Conservation (phyloP, 2,888 invertebrate species). For the Diarsia mendica region DNA sequence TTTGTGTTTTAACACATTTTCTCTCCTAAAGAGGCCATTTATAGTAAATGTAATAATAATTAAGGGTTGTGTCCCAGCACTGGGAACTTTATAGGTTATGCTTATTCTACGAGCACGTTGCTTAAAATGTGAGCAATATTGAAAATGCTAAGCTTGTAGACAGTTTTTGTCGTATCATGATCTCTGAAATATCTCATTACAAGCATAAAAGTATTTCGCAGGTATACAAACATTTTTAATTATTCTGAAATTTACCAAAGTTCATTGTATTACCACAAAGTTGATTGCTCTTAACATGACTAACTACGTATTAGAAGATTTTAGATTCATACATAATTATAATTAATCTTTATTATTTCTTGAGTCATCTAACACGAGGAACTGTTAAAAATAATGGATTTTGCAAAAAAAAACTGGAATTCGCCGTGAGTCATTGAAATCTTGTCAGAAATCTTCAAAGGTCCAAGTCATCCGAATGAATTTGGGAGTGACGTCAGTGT, state of each 20-base stretch:
- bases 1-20: too few relatives aligned
- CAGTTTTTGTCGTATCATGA: neutral
- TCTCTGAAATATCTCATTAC: neutral
- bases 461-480: conserved; percentile 36
- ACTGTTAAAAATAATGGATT: conserved; percentile 1
- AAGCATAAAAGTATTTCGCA: neutral
- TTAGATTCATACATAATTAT: conserved; percentile 6
- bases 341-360: conserved; percentile 25
- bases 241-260: conserved; percentile 6
- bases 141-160: neutral
- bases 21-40: too few relatives aligned
- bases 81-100: too few relatives aligned
- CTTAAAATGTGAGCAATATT: neutral
- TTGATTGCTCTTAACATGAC: conserved; percentile 29
- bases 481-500: conserved; percentile 44
- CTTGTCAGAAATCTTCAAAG: conserved; percentile 30
- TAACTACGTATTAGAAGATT: conserved; percentile 20
- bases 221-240: conserved; percentile 4
- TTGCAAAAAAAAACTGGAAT: conserved; percentile 5
- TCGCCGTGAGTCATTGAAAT: conserved; percentile 38
- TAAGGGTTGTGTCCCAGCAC: too few relatives aligned
- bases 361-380: conserved; percentile 38
- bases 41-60: too few relatives aligned
- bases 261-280: conserved; percentile 37
- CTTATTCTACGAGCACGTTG: neutral